phyloP scores from a whole-genome alignment of 2,888 invertebrate genomes.

The Cataglyphis altisquamis region DNA sequence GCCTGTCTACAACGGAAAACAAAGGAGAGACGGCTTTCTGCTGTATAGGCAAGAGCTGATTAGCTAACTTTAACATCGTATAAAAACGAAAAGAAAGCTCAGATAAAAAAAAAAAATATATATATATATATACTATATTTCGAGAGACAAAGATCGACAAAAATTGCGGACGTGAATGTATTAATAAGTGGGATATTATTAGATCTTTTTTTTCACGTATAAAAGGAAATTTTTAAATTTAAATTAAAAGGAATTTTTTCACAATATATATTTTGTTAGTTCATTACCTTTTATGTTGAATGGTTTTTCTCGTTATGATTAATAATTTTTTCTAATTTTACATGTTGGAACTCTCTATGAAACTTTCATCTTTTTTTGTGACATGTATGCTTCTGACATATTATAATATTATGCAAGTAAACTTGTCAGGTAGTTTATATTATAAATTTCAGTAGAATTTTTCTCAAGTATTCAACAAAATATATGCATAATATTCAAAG shows the following conservation, averaged over 20 bases:
- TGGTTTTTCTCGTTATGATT: not conserved
- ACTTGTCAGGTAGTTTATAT: not conserved
- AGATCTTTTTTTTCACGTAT: not conserved
- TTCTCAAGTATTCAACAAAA: not conserved
- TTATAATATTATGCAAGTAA: not conserved
- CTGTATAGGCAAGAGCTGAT: too few species aligned
- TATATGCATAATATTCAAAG: not conserved
- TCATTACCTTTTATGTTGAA: not conserved
- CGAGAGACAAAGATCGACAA: not conserved
- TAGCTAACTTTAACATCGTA: too few species aligned
- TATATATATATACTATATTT: not conserved
- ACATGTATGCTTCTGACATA: not conserved
- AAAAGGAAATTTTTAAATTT: not conserved
- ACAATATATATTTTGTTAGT: not conserved
- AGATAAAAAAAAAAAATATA: too few species aligned
- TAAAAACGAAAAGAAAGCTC: too few species aligned
- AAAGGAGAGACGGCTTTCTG: too few species aligned
- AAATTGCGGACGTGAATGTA: not conserved
- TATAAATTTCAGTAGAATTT: not conserved
- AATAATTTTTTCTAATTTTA: not conserved
- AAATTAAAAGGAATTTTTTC: not conserved
- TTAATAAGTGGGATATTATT: constrained; percentile 4
- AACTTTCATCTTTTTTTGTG: not conserved
- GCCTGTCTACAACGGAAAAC: too few species aligned
- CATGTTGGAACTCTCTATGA: not conserved